Evolutionary conservation across 2,113 vertebrate species (phyloP), one percentile per base, ranked within the genome.

Genomic region (Lates calcarifer): DNA sequence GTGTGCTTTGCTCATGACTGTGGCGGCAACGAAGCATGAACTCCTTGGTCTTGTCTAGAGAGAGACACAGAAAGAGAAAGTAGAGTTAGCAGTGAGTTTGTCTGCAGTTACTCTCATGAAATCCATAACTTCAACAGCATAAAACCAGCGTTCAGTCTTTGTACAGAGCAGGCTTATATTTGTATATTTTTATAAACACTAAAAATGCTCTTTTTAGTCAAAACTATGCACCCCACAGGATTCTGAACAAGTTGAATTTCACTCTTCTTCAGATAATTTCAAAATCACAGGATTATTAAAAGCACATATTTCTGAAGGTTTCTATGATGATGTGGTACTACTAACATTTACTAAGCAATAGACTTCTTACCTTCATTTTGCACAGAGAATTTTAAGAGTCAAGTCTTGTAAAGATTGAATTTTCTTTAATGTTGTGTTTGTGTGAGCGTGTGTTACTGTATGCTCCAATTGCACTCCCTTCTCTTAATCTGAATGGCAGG

Each of bases 311-410:
- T 86, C 76, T 84, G 65, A 72, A 26, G 83, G 86, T 58, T 43
- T 64, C 55, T 68, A 60, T 61, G 66, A 79, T 9, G 62, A 53
- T 72, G 74, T 70, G 90, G 87, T 93, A 88, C 88, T 92, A 94
- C 92, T 93, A 93, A 92, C 89, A 74, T 81, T 84, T 88, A 87
- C 82, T 90, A 84, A 93, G 84, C 82, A 86, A 81, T 86, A 86
- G 68, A 84, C 79, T 57, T 85, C 77, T 87, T 77, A 81, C 79
- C 67, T 77, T 88, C 86, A 68, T 79, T 93, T 94, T 94, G 92
- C 92, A 94, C 91, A 90, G 67, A 84, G 64, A 77, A 77, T 81
- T 74, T 86, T 78, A 43, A 64, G 85, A 70, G 45, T 81, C 15
- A 15, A 51, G 82, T 70, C 69, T 86, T 55, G 51, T 75, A 83